phyloP scores from a whole-genome alignment of 1,140 invertebrate genomes.

The Polypedilum vanderplanki region DNA sequence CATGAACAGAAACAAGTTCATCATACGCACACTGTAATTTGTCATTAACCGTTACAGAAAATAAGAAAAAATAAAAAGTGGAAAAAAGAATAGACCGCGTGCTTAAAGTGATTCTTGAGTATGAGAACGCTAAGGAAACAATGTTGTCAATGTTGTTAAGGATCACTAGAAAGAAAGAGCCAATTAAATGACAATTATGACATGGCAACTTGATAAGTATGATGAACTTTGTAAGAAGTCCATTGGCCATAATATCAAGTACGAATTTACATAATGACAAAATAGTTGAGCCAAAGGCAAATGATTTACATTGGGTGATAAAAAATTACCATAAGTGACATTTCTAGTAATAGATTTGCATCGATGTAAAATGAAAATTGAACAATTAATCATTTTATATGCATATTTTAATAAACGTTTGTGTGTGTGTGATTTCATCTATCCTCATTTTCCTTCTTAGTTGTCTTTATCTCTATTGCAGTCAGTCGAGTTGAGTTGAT shows the following conservation, averaged over 20 bases:
- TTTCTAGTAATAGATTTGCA: constrained; percentile 12
- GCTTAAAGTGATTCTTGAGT: background rate
- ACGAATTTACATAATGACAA: background rate
- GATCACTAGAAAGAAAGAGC: background rate
- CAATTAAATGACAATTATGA: constrained; percentile 13
- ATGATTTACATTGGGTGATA: constrained; percentile 1
- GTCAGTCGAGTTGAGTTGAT: background rate
- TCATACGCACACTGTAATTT: constrained; percentile 5
- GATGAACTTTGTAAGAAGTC: background rate
- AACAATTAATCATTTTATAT: background rate
- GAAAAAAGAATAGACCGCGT: background rate
- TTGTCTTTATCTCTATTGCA: background rate
- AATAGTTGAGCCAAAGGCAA: background rate
- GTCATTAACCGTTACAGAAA: constrained; percentile 11
- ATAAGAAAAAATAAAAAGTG: no score
- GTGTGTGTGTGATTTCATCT: no score
- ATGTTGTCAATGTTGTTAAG: background rate
- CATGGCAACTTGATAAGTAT: background rate
- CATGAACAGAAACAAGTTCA: background rate
- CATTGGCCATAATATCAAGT: background rate
- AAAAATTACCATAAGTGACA: constrained; percentile 16
- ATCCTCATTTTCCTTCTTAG: no score
- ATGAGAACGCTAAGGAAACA: background rate
- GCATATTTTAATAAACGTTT: background rate
- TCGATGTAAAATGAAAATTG: background rate